Conservation (phyloP, 1,140 invertebrate genomes). For the Cotesia glomerata region DNA sequence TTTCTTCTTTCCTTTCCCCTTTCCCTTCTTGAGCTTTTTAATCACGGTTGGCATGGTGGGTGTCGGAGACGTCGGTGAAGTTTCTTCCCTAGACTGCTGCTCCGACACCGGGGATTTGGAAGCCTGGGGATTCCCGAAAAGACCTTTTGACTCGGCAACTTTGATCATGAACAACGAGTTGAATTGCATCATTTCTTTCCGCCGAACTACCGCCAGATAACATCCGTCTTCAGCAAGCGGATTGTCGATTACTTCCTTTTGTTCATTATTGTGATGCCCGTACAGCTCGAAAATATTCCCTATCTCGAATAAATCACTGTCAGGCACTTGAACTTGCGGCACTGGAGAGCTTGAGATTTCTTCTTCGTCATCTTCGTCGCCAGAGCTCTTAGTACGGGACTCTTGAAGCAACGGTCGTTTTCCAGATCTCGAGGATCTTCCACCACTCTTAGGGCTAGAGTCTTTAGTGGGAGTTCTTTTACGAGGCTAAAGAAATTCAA, state of each 20-base stretch:
- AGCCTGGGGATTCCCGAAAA: constrained; percentile 68
- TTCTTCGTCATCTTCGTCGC: constrained; percentile 30
- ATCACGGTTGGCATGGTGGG: constrained; percentile 21
- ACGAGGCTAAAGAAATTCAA: constrained; percentile 24
- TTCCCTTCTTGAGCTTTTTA: constrained; percentile 19
- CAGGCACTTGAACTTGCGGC: constrained; percentile 65
- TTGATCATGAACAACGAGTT: constrained; percentile 82
- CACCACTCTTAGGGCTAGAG: constrained; percentile 11
- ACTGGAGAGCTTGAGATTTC: constrained; percentile 15
- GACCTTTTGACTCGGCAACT: constrained; percentile 75
- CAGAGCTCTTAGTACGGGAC: constrained; percentile 1
- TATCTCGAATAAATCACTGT: constrained; percentile 75
- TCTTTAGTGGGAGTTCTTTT: constrained; percentile 28
- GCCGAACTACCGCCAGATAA: constrained; percentile 73
- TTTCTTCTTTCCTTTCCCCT: constrained; percentile 38
- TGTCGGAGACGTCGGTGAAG: too few species aligned
- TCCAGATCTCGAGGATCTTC: constrained; percentile 20
- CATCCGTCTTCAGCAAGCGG: constrained; percentile 67
- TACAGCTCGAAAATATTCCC: constrained; percentile 38
- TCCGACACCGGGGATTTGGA: constrained; percentile 32
- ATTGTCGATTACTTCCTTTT: constrained; percentile 4
- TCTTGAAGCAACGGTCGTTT: constrained; percentile 26
- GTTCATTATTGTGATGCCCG: background rate
- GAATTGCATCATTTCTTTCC: constrained; percentile 75
- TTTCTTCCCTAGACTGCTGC: constrained; percentile 23